Evolutionary conservation across 2,888 invertebrate species (phyloP), one percentile per base, ranked within the genome.

Genomic region (Drosophila affinis): DNA sequence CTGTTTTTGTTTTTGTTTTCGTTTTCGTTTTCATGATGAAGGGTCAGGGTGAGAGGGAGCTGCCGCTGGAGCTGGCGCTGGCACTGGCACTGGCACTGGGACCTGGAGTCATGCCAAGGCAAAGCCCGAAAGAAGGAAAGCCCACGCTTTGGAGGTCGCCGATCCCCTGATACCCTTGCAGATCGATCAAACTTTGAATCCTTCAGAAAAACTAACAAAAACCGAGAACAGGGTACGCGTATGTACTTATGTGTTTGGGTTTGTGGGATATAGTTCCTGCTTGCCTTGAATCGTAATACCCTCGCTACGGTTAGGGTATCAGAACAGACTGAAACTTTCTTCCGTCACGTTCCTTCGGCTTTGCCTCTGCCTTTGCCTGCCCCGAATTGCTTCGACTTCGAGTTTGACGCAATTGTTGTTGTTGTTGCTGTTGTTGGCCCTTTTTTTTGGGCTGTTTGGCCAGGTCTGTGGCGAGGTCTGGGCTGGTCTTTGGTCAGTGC

Each of bases 281-380:
- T 3, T 32, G 32, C 10, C 32, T 12, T 34, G n/a, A 39, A 6
- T 39, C 39, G 12, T 14, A 1, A 2, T 39, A 14, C 39, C 39
- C 39, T 7, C 39, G 21, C 0, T 21, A 3, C 21, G n/a, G 14
- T 6, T 0, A 39, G 39, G 14, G 39, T 7, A 34, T 27, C 59
- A 51, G 53, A 12, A 51, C n/a, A 56, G 62, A 65, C 55, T 21
- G 52, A 72, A 79, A 83, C 87, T 83, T 83, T 83, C 83, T 84
- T 83, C 84, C 84, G 75, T 83, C 83, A 83, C 83, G 83, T 83
- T 83, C 84, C 83, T 79, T 78, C 55, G 56, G 69, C 48, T 83
- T 78, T 59, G 55, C 69, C 48, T 83, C 76, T 56, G 56, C 9
- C 29, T 9, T 76, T 59, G 56, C 71, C 48, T 83, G 83, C 79